Percentiles rank a stretch among this genome's conserved stretches.
Conservation (phyloP, 2,113 vertebrate genomes). For the Archilochus colubris region DNA sequence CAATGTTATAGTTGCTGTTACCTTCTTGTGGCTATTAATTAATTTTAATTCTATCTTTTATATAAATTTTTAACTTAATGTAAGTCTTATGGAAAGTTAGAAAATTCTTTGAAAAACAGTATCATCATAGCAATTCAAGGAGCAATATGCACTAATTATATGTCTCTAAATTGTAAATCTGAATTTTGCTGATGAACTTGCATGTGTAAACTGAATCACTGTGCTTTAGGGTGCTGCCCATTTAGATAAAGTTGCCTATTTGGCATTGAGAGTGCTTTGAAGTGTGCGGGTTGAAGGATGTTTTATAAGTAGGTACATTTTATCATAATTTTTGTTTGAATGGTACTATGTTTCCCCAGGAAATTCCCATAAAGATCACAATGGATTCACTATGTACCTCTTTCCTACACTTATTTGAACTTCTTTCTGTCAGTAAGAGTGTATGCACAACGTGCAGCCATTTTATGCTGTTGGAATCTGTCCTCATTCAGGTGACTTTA, state of each 20-base stretch:
- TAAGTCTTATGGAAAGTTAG: not conserved
- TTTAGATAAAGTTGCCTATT: not conserved
- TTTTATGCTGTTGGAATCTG: not conserved
- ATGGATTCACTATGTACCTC: not conserved
- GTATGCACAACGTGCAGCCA: not conserved
- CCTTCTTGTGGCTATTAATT: not conserved
- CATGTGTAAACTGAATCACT: not conserved
- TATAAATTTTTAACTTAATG: not conserved
- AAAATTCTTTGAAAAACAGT: not conserved
- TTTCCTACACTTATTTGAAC: not conserved
- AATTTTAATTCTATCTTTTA: not conserved
- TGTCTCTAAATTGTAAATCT: not conserved
- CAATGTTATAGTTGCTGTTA: not conserved
- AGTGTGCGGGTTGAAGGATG: not conserved
- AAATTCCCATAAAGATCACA: not conserved
- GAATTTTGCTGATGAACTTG: not conserved
- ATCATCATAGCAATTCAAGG: not conserved
- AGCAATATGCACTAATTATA: not conserved
- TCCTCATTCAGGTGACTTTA: not conserved
- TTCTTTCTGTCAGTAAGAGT: not conserved
- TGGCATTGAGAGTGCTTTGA: not conserved
- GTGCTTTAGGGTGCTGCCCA: not conserved
- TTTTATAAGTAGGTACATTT: not conserved
- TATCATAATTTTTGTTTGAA: not conserved
- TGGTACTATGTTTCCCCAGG: rapidly evolving